Conservation (phyloP, 2,888 invertebrate genomes). For the Conchocele bisecta region DNA sequence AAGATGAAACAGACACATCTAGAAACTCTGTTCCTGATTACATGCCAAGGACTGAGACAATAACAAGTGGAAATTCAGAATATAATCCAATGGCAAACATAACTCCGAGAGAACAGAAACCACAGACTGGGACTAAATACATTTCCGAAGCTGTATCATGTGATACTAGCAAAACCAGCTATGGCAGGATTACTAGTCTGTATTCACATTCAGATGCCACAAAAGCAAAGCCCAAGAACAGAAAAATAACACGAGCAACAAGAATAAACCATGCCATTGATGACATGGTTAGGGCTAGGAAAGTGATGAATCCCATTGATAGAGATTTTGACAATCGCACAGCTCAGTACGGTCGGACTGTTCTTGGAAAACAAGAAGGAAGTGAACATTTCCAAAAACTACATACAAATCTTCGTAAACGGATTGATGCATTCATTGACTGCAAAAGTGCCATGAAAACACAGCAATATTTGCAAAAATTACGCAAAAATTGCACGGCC, state of each 20-base stretch:
- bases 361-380: conserved; percentile 58
- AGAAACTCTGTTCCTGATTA: too few relatives aligned
- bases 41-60: too few relatives aligned
- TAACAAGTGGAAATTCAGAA: too few relatives aligned
- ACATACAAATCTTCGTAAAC: conserved; percentile 59
- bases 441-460: conserved; percentile 56
- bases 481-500: conserved; percentile 39
- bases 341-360: conserved; percentile 55
- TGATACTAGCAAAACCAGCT: conserved; percentile 48
- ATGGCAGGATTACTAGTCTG: conserved; percentile 49
- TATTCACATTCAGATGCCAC: conserved; percentile 33
- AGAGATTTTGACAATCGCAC: conserved; percentile 62
- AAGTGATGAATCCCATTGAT: conserved; percentile 64
- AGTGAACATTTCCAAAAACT: conserved; percentile 63
- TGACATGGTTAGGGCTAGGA: conserved; percentile 64
- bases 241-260: conserved; percentile 42
- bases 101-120: too few relatives aligned
- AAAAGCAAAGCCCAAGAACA: conserved; percentile 26
- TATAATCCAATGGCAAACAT: too few relatives aligned
- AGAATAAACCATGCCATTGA: conserved; percentile 65
- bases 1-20: too few relatives aligned
- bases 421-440: conserved; percentile 57
- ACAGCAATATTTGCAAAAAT: conserved; percentile 29
- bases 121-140: too few relatives aligned
- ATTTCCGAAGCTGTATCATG: too few relatives aligned